Conservation (phyloP, 2,797 vertebrate genomes). For the Limosa lapponica region DNA sequence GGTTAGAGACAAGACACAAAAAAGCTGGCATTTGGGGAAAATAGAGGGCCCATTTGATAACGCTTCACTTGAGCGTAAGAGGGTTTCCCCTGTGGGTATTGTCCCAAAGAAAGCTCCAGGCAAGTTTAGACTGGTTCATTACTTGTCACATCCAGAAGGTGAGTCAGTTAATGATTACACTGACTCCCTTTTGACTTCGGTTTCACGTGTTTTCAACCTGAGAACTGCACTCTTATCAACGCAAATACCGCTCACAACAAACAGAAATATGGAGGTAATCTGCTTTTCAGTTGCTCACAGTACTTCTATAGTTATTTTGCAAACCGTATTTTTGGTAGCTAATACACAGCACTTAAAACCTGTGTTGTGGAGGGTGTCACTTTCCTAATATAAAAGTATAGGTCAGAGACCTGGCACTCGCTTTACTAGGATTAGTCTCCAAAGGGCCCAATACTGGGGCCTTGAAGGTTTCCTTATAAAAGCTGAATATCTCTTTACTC, state of each 20-base stretch:
- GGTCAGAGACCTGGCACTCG: neutral
- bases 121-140: conserved; percentile 74
- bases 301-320: neutral
- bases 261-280: neutral
- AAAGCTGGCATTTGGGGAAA: conserved; percentile 46
- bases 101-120: conserved; percentile 80
- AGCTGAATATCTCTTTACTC: neutral
- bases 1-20: conserved; percentile 69
- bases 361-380: accelerated
- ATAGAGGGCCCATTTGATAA: conserved; percentile 73
- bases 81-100: conserved; percentile 72
- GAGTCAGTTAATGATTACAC: conserved; percentile 71
- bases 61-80: conserved; percentile 68
- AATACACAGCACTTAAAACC: neutral
- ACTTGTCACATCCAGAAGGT: conserved; percentile 78
- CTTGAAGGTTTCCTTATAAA: neutral
- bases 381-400: neutral
- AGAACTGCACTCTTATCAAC: neutral
- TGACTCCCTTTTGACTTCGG: conserved; percentile 54
- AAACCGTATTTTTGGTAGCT: neutral
- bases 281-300: neutral
- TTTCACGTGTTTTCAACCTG: conserved; percentile 36
- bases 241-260: neutral
- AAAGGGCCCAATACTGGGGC: neutral
- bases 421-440: neutral